Base-by-base conservation (phyloP, 1,140 invertebrate genomes). In the Pachypsylla venusta region DNA sequence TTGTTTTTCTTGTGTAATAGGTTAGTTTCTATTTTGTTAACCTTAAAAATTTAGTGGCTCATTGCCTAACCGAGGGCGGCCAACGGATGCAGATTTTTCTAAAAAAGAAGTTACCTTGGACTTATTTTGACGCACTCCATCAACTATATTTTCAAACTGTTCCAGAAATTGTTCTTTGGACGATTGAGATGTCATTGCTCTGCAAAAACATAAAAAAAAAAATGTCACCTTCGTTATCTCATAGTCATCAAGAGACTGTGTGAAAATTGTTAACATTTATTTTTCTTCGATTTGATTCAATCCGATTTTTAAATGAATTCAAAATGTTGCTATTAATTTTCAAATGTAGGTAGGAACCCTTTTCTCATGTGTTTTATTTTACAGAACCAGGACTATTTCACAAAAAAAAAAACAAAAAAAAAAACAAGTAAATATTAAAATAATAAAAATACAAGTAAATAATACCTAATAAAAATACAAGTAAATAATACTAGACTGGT, bases 121-220 rank as follows among this genome's bases (percentile, higher is more conserved):
- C 65, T 86, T 83, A 59, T 87, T 91, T 65, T 82, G 81, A 66
- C 85, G 84, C 1, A 95, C 82, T 58, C 85, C 84, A 53, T 87
- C 83, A 1, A 93, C 83, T 69, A 93, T 93, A 14, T 80, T 77
- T 67, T 93, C 86, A 66, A 94, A 85, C 70, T 95, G 89, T 58
- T 83, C 79, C 62, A 94, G 76, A 70, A 94, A 94, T 69, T 93
- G 85, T 67, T 91, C 87, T 67, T 84, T 84, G 12, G 79, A 79
- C 60, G 77, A 77, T 5, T 71, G 65, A 20, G 81, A 83, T 30
- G 77, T 72, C 81, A 86, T 84, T 26, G 83, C 84, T 70, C 81
- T 81, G 57, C 16, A 60, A 65, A 61, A 57, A 30, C 58, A 64
- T n/a, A n/a, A n/a, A n/a, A n/a, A n/a, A n/a, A n/a, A n/a, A n/a